A percentile compares a stretch with the other conserved stretches of the same genome.
Evolutionary conservation across 2,113 vertebrate genomes (phyloP).

Genomic region (Vulpes vulpes): DNA sequence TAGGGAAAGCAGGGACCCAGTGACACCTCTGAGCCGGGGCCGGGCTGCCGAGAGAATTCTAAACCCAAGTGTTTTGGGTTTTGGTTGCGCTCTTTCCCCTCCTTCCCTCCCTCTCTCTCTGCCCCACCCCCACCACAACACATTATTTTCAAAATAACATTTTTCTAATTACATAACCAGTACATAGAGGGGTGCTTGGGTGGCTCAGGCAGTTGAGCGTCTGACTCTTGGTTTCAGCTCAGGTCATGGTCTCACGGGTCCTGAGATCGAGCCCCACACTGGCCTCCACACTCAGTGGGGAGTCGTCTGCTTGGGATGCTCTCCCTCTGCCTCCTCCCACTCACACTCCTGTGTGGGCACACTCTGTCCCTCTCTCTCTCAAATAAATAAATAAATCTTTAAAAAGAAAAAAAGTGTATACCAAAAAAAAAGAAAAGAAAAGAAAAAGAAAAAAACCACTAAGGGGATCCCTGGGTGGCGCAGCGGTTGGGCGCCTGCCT

Average conservation of each 20-base stretch:
- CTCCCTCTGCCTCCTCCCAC: neutral
- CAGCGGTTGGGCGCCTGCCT: no score
- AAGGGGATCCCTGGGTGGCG: no score
- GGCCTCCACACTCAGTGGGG: neutral
- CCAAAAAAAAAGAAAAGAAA: neutral
- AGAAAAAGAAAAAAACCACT: no score
- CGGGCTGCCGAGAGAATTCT: neutral
- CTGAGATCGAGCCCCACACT: no score
- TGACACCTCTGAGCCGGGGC: neutral
- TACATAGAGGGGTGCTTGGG: neutral
- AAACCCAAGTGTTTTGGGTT: neutral
- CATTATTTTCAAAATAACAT: neutral
- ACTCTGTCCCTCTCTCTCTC: neutral
- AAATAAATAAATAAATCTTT: no score
- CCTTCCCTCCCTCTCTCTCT: neutral
- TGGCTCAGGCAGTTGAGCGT: neutral
- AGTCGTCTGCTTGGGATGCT: neutral
- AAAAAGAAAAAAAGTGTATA: neutral
- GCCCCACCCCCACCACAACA: neutral
- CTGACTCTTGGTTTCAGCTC: neutral
- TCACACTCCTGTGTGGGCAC: neutral
- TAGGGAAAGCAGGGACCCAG: neutral
- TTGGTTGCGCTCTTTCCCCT: neutral
- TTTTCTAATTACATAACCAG: slow-evolving; percentile 52
- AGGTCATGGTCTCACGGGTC: neutral